Base-by-base conservation (phyloP, 1,140 invertebrate genomes). In the Hypothenemus hampei region DNA sequence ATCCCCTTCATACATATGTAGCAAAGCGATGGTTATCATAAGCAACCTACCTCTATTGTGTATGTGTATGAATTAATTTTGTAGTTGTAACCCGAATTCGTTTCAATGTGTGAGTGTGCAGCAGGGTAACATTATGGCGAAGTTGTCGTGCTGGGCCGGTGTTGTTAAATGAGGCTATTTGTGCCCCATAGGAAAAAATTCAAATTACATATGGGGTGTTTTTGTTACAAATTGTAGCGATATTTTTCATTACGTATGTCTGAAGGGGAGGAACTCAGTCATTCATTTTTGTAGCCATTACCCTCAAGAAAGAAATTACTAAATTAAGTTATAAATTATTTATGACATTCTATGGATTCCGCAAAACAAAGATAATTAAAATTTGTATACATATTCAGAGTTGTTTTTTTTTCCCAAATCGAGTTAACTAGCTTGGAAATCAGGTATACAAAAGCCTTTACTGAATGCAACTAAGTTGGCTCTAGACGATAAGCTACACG, bases 61-160 rank as follows among this genome's bases (percentile, higher is more conserved):
- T 53, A 36, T 43, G 37, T 40, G n/a, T n/a, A n/a, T 40, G 52
- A 55, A 55, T 55, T 55, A 55, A 55, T 55, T 55, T 55, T 35
- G 18, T 22, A 44, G 44, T 35, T 23, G 11, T 55, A 44, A 55
- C 40, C 39, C 43, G 44, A 18, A 48, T 36, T 55, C 52, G 51
- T 54, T 54, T 45, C 26, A 35, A 54, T 46, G 51, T 37, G 40
- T 37, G 35, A 41, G 24, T 16, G 47, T n/a, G n/a, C 33, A n/a
- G n/a, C n/a, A n/a, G n/a, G n/a, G n/a, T n/a, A n/a, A n/a, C 22
- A 49, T 49, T 49, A 31, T 48, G 35, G 11, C 43, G 6, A 31
- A 43, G 13, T 36, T 20, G 45, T 35, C 8, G 40, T 7, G 35
- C 10, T 10, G 19, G 10, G 6, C 15, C 15, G 16, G 15, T 15